A percentile compares a stretch with the other conserved stretches of the same genome.
Conservation (phyloP, 2,888 invertebrate genomes). For the Conchocele bisecta region DNA sequence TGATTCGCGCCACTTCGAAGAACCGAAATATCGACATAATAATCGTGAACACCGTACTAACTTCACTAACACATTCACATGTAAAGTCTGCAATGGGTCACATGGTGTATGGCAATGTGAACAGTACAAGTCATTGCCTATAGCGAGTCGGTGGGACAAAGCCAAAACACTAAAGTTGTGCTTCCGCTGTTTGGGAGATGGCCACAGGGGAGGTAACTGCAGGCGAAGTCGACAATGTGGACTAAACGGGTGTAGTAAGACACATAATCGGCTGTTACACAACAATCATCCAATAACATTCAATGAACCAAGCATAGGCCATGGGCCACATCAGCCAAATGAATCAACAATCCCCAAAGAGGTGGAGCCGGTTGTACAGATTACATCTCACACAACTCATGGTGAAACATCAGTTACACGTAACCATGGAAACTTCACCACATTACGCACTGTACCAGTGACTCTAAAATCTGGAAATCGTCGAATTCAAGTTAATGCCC, state of each 20-base stretch:
- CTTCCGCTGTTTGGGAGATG: constrained; percentile 22
- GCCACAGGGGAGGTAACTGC: constrained; percentile 11
- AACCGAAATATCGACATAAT: not conserved
- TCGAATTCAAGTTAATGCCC: constrained; percentile 36
- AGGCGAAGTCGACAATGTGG: constrained; percentile 12
- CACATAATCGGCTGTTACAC: constrained; percentile 21
- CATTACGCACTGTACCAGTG: constrained; percentile 45
- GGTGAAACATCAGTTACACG: no score
- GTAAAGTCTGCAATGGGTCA: not conserved
- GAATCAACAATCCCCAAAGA: no score
- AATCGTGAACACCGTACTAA: no score
- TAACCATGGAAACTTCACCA: constrained; percentile 14
- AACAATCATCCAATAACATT: not conserved
- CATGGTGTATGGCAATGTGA: constrained; percentile 28
- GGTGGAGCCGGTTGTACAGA: no score
- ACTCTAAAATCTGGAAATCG: constrained; percentile 19
- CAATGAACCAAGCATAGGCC: no score
- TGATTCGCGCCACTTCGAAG: not conserved
- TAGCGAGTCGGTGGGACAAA: not conserved
- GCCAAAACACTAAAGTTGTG: constrained; percentile 11
- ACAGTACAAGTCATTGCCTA: constrained; percentile 10
- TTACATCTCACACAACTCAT: no score
- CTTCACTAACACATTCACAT: not conserved
- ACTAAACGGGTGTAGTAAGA: constrained; percentile 6
- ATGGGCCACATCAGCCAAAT: no score